Conservation (phyloP, 1,140 invertebrate species). For the Elymnias hypermnestra region DNA sequence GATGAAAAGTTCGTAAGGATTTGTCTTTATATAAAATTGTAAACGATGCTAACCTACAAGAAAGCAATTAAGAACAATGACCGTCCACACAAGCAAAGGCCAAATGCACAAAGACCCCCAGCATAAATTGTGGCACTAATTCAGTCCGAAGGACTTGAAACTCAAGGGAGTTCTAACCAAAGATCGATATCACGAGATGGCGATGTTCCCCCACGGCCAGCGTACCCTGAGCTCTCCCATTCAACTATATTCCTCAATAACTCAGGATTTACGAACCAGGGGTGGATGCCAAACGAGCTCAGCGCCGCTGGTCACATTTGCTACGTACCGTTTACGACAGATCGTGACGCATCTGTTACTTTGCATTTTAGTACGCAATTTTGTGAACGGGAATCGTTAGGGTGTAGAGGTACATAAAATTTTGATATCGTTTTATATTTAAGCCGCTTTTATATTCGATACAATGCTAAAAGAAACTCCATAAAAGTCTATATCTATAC, state of each 20-base stretch:
- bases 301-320: slow-evolving; percentile 19
- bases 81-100: slow-evolving; percentile 22
- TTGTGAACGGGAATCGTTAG: slow-evolving; percentile 23
- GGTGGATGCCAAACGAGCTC: slow-evolving; percentile 25
- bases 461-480: no score
- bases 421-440: background rate
- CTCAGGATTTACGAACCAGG: slow-evolving; percentile 29
- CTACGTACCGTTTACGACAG: slow-evolving; percentile 27
- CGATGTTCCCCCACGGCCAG: slow-evolving; percentile 38
- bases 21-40: no score
- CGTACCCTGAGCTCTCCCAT: slow-evolving; percentile 37
- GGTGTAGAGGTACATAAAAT: slow-evolving; percentile 12
- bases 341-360: slow-evolving; percentile 34
- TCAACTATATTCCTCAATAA: slow-evolving; percentile 31
- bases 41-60: slow-evolving; percentile 1
- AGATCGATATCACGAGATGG: slow-evolving; percentile 68
- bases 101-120: slow-evolving; percentile 35
- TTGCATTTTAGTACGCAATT: slow-evolving; percentile 30
- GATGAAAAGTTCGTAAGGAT: no score
- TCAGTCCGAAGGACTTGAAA: slow-evolving; percentile 51
- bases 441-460: background rate
- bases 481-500: no score
- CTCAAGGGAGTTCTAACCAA: slow-evolving; percentile 56
- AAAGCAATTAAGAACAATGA: slow-evolving; percentile 29
- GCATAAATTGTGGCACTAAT: slow-evolving; percentile 60